A percentile compares a stretch with the other conserved stretches of the same genome.
phyloP scores from a whole-genome alignment of 2,888 invertebrate species.

The Ormyrus labotus region DNA sequence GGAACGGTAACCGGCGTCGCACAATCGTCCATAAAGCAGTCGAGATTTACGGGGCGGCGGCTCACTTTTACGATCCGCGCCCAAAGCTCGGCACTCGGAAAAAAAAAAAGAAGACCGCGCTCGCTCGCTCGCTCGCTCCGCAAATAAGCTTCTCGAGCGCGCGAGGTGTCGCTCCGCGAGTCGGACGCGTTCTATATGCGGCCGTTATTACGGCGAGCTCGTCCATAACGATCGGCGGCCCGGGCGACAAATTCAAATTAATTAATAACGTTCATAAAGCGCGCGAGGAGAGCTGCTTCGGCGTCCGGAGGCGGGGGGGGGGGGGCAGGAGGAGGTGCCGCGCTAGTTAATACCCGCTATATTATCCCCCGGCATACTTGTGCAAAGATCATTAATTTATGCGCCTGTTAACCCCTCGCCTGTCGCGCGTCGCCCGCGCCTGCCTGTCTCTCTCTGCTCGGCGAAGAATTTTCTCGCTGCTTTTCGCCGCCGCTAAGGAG shows the following conservation, averaged over 20 bases:
- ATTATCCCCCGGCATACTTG: constrained; percentile 68
- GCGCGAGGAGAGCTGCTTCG: constrained; percentile 57
- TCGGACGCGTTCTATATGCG: constrained; percentile 21
- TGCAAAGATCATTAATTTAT: constrained; percentile 71
- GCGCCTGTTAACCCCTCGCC: constrained; percentile 38
- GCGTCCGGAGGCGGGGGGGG: constrained; percentile 11
- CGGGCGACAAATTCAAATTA: constrained; percentile 70
- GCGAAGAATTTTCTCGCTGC: too few relatives aligned
- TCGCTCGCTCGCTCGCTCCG: background rate
- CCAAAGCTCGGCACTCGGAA: background rate
- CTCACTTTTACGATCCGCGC: background rate
- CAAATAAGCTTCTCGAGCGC: constrained; percentile 32
- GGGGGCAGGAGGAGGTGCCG: constrained; percentile 39
- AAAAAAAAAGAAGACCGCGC: constrained; percentile 1
- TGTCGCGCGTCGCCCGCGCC: too few relatives aligned
- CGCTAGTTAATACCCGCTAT: constrained; percentile 70
- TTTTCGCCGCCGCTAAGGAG: too few relatives aligned
- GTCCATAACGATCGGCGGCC: constrained; percentile 62
- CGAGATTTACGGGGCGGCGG: constrained; percentile 11
- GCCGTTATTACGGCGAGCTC: constrained; percentile 57
- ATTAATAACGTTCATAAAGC: constrained; percentile 71
- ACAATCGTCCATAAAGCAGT: constrained; percentile 20
- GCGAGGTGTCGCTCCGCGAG: constrained; percentile 16
- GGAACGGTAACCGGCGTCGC: constrained; percentile 10
- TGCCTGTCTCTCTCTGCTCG: too few relatives aligned